Evolutionary conservation across 2,113 vertebrate genomes (phyloP).

Genomic region (Elachura formosa): DNA sequence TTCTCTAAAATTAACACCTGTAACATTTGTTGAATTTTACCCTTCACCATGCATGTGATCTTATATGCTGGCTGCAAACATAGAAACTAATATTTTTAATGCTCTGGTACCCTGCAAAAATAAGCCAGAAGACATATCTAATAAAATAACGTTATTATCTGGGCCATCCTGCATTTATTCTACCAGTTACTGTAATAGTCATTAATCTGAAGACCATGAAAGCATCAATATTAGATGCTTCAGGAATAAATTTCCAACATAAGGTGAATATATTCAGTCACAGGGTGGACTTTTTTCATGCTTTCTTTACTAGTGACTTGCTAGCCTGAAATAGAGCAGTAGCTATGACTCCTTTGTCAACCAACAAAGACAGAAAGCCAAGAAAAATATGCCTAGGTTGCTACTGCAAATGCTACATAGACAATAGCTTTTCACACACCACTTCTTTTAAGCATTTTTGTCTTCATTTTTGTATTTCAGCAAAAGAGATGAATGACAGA

Average conservation of each 20-base stretch:
- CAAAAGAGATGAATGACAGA: not conserved
- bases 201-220: not conserved
- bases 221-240: not conserved
- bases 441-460: not conserved
- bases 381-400: not conserved
- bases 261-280: not conserved
- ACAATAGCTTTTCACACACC: not conserved
- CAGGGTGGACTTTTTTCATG: accelerated
- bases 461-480: not conserved
- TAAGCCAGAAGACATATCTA: not conserved
- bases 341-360: not conserved
- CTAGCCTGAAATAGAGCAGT: not conserved
- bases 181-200: not conserved
- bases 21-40: not conserved
- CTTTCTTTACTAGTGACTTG: not conserved
- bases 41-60: not conserved
- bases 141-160: not conserved
- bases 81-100: not conserved
- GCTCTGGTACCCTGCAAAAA: not conserved
- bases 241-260: not conserved
- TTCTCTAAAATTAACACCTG: not conserved
- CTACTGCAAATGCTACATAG: not conserved
- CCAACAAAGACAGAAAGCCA: not conserved
- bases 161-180: not conserved
- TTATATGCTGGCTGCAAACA: not conserved